Base-by-base conservation (phyloP, 2,797 vertebrate species). In the Acipenser oxyrinchus region DNA sequence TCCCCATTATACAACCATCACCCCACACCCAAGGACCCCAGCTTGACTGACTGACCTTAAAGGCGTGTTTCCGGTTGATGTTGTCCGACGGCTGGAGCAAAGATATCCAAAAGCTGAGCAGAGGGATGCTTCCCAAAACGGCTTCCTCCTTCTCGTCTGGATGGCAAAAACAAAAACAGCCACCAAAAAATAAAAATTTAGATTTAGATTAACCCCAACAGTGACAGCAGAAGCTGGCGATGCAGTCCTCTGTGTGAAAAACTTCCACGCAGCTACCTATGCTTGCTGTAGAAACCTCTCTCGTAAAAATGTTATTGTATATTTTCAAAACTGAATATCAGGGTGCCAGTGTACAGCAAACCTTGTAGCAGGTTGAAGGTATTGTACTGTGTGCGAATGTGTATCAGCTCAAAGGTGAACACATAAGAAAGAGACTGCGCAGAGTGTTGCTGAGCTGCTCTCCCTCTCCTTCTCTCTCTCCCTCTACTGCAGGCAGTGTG, bases 121-220 rank as follows among this genome's bases (percentile, higher is more conserved):
- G 89, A 0, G 94, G 95, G 68, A 97, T 89, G 81, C 95, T 97
- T 70, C 94, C 95, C 79, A 98, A 80, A 63, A 96, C 79, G 6
- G 81, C 86, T 74, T 97, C 94, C 81, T 98, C 95, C 75, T 95
- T 97, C 75, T 96, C 95, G 23, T 98, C 96, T 97, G 84, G 64
- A 15, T 1, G 52, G 68, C 5, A 48, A 51, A 49, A 4, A 48
- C 23, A 62, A 60, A 23, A 48, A n/a, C 48, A 59, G 8, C 62
- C n/a, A 13, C 48, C 63, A 15, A 7, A 51, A n/a, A 66, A 65
- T 48, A 18, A 62, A 48, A 63, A 65, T 61, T 7, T 23, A 37
- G 64, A 64, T 49, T 69, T 50, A 62, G 13, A 62, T 37, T 66
- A 9, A 11, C 59, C 51, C 9, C 10, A 12, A 60, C 51, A 64